phyloP scores from a whole-genome alignment of 2,113 vertebrate species.

The Syngnathus typhle region DNA sequence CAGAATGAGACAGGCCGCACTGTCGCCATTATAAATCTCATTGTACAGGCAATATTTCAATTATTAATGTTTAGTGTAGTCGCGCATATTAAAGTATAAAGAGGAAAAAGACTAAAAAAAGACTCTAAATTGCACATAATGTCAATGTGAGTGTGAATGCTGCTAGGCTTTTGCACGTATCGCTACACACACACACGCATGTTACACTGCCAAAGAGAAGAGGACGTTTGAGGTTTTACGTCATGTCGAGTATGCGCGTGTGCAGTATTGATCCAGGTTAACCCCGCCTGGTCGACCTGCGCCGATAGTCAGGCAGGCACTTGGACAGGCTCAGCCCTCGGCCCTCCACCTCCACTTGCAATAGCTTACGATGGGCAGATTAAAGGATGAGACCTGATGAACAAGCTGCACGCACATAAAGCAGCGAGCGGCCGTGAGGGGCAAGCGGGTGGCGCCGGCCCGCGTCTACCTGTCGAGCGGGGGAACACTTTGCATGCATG shows the following conservation, averaged over 20 bases:
- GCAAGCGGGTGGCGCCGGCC: conserved; percentile 24
- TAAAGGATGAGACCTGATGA: conserved; percentile 64
- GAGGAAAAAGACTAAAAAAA: too few species aligned
- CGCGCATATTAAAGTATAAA: too few species aligned
- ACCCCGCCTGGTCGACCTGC: conserved; percentile 42
- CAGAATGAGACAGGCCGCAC: not conserved
- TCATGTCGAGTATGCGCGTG: conserved; percentile 35
- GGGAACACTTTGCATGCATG: conserved; percentile 16
- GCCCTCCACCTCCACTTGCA: conserved; percentile 41
- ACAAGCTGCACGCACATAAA: conserved; percentile 44
- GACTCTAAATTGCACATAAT: not conserved
- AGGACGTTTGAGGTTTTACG: conserved; percentile 34
- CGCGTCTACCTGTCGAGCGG: conserved; percentile 34
- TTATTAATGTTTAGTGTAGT: not conserved
- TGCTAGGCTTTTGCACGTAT: too few species aligned
- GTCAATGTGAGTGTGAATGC: too few species aligned
- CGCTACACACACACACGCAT: not conserved
- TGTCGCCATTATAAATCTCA: not conserved
- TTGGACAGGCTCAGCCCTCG: conserved; percentile 33
- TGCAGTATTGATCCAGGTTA: conserved; percentile 56
- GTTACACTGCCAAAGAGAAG: not conserved
- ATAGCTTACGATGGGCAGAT: conserved; percentile 56
- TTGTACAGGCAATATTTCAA: not conserved
- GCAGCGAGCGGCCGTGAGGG: conserved; percentile 50
- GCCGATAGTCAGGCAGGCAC: conserved; percentile 30